Evolutionary conservation across 2,113 vertebrate genomes (phyloP), one percentile per base, ranked within the genome.

Genomic region (Catharus minimus): DNA sequence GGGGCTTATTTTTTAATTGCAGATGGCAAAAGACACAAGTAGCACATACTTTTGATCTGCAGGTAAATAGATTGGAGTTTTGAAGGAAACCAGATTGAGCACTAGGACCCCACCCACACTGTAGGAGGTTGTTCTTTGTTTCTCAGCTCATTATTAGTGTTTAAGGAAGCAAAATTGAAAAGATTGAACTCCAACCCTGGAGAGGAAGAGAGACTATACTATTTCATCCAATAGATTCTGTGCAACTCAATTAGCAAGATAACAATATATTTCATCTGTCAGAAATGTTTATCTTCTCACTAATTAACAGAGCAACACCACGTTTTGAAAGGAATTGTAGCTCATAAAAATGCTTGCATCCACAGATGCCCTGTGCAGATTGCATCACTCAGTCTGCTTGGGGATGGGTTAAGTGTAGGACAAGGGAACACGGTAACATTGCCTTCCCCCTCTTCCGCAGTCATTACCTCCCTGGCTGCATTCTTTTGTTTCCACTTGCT

Each of bases 401-500:
- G 68, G 67, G 74, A 36, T 36, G 55, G 66, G 60, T 82, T 86
- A 89, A 84, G 73, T 18, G 43, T 1, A 55, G 71, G 60, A 91
- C 58, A 74, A 72, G 56, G 38, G 67, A 65, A 47, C 30, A 17
- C 0, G 5, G 41, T 26, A 75, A 67, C 9, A 11, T 80, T 36
- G 33, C 33, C 33, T 36, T 36, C 26, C 53, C 33, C 11, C 27
- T 85, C 62, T 44, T 64, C 68, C 1, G 9, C n/a, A 19, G 57
- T 60, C 49, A 4, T 86, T 82, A 14, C 86, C 41, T 64, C 56
- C 66, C 39, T 69, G 21, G 10, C 55, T 92, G 68, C 32, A 82
- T 9, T 9, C 71, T 50, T 93, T 94, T 93, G 66, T 96, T 94
- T 91, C 52, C 50, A 76, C 43, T 71, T 43, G 55, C 67, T 87